A percentile compares a stretch with the other conserved stretches of the same genome.
These are phyloP conservation scores for Rutilus rutilus DNA, from an alignment of 2,113 vertebrate genomes.

Conservation along the genomic window DNA sequence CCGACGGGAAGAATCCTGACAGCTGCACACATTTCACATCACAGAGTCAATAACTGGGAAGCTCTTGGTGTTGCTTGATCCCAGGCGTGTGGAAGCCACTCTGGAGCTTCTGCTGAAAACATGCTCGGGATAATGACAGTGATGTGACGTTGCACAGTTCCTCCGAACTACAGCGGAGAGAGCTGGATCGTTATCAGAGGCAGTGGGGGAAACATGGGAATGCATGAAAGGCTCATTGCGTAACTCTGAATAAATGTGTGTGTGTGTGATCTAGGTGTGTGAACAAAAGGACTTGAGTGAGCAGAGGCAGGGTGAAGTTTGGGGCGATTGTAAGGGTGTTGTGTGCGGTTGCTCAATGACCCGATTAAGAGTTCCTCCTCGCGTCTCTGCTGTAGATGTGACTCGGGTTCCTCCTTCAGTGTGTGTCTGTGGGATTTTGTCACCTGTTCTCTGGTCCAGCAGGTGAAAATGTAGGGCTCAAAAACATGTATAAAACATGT, in stretches of 20 bases:
- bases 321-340: neutral
- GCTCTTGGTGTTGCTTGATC: neutral
- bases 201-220: neutral
- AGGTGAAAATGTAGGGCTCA: too few relatives aligned
- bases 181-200: neutral
- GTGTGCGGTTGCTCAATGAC: neutral
- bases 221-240: neutral
- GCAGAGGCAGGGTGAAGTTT: too few relatives aligned
- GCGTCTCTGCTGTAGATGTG: neutral
- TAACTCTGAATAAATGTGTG: neutral
- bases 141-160: neutral
- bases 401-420: neutral
- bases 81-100: neutral
- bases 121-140: neutral
- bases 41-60: neutral
- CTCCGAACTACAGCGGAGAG: neutral
- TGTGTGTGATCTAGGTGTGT: too few relatives aligned
- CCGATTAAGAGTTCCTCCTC: neutral
- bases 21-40: neutral
- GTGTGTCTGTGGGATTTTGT: neutral
- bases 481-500: too few relatives aligned
- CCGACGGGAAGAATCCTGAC: conserved; percentile 1
- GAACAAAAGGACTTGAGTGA: too few relatives aligned
- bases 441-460: too few relatives aligned
- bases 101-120: neutral